A percentile compares a stretch with the other conserved stretches of the same genome.
phyloP scores from a whole-genome alignment of 1,140 invertebrate genomes.

The Medauroidea extradentata region DNA sequence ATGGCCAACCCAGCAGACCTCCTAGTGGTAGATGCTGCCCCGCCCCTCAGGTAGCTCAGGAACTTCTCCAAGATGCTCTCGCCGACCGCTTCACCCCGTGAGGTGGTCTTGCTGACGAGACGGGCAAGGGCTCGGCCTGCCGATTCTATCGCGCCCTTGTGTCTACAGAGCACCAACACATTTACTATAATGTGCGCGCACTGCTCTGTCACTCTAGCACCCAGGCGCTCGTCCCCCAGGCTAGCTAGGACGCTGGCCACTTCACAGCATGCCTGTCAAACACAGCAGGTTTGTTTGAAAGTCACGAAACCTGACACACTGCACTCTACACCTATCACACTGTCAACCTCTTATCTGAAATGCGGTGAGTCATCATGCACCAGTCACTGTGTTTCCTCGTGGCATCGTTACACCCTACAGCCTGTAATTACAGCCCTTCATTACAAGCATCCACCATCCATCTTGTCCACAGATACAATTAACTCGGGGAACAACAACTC shows the following conservation, averaged over 20 bases:
- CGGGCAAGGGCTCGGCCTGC: constrained; percentile 55
- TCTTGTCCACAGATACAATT: too few species aligned
- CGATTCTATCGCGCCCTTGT: constrained; percentile 76
- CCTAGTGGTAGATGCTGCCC: constrained; percentile 49
- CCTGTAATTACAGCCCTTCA: too few species aligned
- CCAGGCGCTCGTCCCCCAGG: constrained; percentile 20
- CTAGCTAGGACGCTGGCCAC: constrained; percentile 43
- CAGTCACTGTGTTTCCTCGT: too few species aligned
- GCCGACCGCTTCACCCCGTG: constrained; percentile 8
- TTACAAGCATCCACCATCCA: too few species aligned
- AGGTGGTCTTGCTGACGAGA: constrained; percentile 24
- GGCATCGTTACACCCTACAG: too few species aligned
- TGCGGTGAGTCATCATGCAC: too few species aligned
- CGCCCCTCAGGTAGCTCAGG: not conserved
- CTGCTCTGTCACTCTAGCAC: constrained; percentile 32
- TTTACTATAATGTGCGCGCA: constrained; percentile 53
- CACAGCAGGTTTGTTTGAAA: too few species aligned
- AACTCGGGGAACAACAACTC: too few species aligned
- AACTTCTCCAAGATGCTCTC: not conserved
- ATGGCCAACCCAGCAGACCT: constrained; percentile 73
- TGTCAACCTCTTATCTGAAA: too few species aligned
- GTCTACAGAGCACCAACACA: constrained; percentile 65
- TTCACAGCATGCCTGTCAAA: constrained; percentile 50
- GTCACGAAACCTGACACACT: too few species aligned
- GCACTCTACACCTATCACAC: too few species aligned